These are phyloP conservation scores for Aphelocoma coerulescens DNA, from an alignment of 2,113 vertebrate species.

Conservation along the genomic window DNA sequence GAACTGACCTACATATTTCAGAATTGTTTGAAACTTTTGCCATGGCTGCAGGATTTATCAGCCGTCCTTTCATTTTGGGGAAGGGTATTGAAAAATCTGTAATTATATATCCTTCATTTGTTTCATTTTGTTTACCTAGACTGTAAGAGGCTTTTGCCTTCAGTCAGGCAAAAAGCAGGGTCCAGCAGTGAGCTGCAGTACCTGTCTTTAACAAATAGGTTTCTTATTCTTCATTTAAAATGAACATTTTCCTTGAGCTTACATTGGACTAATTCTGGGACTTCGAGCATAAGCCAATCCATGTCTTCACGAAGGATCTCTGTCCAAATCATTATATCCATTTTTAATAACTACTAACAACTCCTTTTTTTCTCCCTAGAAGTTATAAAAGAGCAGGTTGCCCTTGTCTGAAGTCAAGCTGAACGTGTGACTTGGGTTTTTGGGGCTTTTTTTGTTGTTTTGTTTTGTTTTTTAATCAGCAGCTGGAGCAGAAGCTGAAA, in stretches of 20 bases:
- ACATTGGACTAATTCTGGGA: constrained; percentile 74
- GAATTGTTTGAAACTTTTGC: constrained; percentile 88
- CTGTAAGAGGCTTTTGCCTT: constrained; percentile 81
- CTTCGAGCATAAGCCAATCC: constrained; percentile 69
- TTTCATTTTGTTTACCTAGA: constrained; percentile 75
- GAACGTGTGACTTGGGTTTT: constrained; percentile 77
- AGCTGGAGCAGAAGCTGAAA: constrained; percentile 83
- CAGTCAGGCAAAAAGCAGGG: constrained; percentile 78
- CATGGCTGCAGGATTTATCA: constrained; percentile 84
- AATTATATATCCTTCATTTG: constrained; percentile 71
- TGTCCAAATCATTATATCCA: constrained; percentile 75
- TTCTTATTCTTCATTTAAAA: constrained; percentile 69
- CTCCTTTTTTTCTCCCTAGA: constrained; percentile 74
- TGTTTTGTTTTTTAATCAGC: constrained; percentile 67
- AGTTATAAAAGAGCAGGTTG: constrained; percentile 80
- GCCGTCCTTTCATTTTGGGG: constrained; percentile 70
- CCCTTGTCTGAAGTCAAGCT: constrained; percentile 81
- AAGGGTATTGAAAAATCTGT: constrained; percentile 62
- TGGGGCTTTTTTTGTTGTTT: neutral
- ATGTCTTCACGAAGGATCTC: constrained; percentile 73
- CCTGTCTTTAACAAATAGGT: constrained; percentile 75
- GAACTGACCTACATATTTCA: constrained; percentile 80
- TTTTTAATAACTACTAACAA: constrained; percentile 82
- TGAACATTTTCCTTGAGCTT: constrained; percentile 57
- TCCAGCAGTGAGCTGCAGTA: constrained; percentile 70